Conservation (phyloP, 2,113 vertebrate genomes). For the Thunnus thynnus region DNA sequence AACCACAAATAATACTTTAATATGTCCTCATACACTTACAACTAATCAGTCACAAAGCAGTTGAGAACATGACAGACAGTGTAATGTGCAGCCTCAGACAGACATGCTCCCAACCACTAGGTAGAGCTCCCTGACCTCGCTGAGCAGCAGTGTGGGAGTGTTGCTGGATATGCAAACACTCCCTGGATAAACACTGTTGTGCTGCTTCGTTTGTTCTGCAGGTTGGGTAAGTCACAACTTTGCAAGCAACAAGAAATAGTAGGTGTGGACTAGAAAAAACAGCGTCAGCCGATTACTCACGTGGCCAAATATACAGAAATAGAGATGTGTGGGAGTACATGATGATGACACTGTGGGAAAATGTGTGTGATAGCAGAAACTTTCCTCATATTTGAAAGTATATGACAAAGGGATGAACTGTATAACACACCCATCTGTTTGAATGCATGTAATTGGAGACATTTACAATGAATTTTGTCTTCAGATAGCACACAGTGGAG, state of each 20-base stretch:
- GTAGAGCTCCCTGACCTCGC: slow-evolving; percentile 49
- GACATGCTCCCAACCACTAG: slow-evolving; percentile 40
- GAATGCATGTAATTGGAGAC: neutral
- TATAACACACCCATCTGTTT: neutral
- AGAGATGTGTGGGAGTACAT: neutral
- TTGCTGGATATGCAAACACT: slow-evolving; percentile 14
- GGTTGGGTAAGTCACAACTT: neutral
- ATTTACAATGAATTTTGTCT: too few species aligned
- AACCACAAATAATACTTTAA: neutral
- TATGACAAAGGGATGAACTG: neutral
- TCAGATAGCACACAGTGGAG: neutral
- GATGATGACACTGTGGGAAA: neutral
- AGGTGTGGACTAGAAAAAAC: slow-evolving; percentile 29
- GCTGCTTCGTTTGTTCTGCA: slow-evolving; percentile 26
- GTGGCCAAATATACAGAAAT: neutral
- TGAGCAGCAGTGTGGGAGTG: slow-evolving; percentile 12
- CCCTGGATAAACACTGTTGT: slow-evolving; percentile 21
- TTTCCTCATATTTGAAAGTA: neutral
- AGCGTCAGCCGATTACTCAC: neutral
- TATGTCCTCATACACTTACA: neutral
- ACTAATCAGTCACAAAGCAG: neutral
- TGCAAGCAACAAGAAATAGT: neutral
- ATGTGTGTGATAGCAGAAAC: neutral
- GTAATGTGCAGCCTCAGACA: neutral
- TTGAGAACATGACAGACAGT: neutral